Conservation (phyloP, 1,140 invertebrate species). For the Acromyrmex heyeri region DNA sequence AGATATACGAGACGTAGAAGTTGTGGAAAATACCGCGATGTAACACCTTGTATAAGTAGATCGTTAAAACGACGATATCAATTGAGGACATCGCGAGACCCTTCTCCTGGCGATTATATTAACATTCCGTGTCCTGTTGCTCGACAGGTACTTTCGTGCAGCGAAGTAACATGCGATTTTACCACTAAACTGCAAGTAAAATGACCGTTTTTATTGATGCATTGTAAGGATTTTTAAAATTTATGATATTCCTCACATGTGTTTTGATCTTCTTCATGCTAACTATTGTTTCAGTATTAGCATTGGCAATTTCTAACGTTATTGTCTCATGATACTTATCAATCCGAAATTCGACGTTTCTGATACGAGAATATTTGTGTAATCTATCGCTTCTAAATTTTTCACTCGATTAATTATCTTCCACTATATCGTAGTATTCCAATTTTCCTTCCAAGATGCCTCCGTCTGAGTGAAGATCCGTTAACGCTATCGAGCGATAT, state of each 20-base stretch:
- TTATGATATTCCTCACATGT: not conserved
- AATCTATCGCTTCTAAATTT: slow-evolving; percentile 31
- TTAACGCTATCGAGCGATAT: slow-evolving; percentile 67
- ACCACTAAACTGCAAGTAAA: slow-evolving; percentile 75
- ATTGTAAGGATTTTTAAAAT: slow-evolving; percentile 55
- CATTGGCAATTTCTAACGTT: not conserved
- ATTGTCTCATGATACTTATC: slow-evolving; percentile 43
- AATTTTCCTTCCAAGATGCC: slow-evolving; percentile 24
- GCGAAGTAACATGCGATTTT: slow-evolving; percentile 79
- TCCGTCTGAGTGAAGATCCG: slow-evolving; percentile 27
- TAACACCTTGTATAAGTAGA: slow-evolving; percentile 70
- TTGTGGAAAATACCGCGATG: slow-evolving; percentile 36
- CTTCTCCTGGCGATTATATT: slow-evolving; percentile 81
- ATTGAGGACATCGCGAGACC: slow-evolving; percentile 80
- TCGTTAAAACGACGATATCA: slow-evolving; percentile 81
- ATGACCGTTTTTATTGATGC: slow-evolving; percentile 75
- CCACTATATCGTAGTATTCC: slow-evolving; percentile 12
- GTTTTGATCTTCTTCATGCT: no score
- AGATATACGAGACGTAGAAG: slow-evolving; percentile 45
- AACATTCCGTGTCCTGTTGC: slow-evolving; percentile 77
- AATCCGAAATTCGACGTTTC: not conserved
- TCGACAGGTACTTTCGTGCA: slow-evolving; percentile 66
- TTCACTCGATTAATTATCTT: slow-evolving; percentile 39
- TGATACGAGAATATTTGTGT: slow-evolving; percentile 12
- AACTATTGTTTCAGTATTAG: not conserved